Conservation (phyloP, 1,140 invertebrate species). For the Leptinotarsa defecta region DNA sequence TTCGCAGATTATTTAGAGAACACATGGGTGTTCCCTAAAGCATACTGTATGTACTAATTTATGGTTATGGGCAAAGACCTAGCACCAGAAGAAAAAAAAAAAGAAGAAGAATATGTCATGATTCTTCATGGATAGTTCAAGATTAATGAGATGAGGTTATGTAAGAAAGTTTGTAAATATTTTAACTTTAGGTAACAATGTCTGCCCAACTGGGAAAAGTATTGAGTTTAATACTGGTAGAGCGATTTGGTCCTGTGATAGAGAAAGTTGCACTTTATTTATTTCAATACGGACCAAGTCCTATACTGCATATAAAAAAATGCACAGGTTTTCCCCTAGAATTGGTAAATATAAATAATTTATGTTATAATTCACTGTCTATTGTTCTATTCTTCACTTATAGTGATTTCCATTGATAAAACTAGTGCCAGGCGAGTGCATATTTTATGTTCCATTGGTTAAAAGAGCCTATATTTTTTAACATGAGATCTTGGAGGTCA, state of each 20-base stretch:
- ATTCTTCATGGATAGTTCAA: no score
- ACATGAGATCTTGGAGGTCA: not conserved
- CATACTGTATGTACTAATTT: no score
- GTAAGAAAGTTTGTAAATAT: no score
- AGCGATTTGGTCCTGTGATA: constrained; percentile 76
- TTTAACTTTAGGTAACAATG: constrained; percentile 57
- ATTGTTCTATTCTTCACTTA: constrained; percentile 12
- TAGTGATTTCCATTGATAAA: constrained; percentile 25
- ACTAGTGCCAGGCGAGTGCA: no score
- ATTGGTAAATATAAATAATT: constrained; percentile 61
- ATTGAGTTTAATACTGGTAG: constrained; percentile 68
- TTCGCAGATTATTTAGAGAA: no score
- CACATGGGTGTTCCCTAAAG: no score
- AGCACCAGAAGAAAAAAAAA: no score
- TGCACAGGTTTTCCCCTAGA: constrained; percentile 62
- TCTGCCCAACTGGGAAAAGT: constrained; percentile 68
- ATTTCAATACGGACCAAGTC: constrained; percentile 66
- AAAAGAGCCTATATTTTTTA: not conserved
- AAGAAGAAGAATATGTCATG: no score
- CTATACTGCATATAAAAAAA: constrained; percentile 66
- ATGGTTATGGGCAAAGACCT: no score
- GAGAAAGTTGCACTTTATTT: constrained; percentile 70
- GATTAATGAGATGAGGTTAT: no score
- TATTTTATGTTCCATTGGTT: no score
- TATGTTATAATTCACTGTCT: constrained; percentile 32